Evolutionary conservation across 2,113 vertebrate genomes (phyloP).

Genomic region (Pelvicachromis taeniatus): DNA sequence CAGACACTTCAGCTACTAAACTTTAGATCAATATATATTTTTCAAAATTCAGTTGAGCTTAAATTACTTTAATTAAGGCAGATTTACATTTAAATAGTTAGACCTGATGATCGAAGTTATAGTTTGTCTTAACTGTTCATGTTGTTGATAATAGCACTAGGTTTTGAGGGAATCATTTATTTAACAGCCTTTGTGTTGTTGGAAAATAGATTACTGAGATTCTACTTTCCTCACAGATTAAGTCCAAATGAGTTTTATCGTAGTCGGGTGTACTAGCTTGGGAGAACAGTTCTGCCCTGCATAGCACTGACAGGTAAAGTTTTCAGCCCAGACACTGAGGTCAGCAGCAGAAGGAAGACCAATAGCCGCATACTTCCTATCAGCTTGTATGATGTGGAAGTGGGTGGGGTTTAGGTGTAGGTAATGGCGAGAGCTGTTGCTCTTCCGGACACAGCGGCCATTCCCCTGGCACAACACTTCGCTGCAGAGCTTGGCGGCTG

Average conservation of each 20-base stretch:
- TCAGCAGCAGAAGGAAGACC: constrained; percentile 51
- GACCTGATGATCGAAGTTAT: not conserved
- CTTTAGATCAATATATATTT: not conserved
- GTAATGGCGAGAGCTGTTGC: constrained; percentile 75
- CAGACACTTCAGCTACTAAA: not conserved
- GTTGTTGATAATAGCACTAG: not conserved
- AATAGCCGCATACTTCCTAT: constrained; percentile 37
- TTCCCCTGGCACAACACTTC: constrained; percentile 74
- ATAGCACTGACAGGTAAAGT: constrained; percentile 75
- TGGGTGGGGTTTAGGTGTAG: constrained; percentile 75
- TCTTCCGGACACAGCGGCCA: constrained; percentile 80
- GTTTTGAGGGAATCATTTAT: not conserved
- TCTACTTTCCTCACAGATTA: not conserved
- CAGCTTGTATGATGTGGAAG: constrained; percentile 46
- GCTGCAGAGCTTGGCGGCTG: constrained; percentile 83
- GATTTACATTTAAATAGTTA: not conserved
- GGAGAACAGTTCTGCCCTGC: constrained; percentile 29
- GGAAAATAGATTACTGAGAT: not conserved
- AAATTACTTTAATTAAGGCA: not conserved
- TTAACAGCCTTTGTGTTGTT: not conserved
- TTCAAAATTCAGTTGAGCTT: not conserved
- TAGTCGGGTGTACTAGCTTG: not conserved
- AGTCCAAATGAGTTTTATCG: constrained; percentile 33
- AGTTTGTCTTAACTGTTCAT: not conserved
- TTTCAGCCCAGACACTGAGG: constrained; percentile 25